Conservation (phyloP, 2,797 vertebrate genomes). For the Nyctibius grandis region DNA sequence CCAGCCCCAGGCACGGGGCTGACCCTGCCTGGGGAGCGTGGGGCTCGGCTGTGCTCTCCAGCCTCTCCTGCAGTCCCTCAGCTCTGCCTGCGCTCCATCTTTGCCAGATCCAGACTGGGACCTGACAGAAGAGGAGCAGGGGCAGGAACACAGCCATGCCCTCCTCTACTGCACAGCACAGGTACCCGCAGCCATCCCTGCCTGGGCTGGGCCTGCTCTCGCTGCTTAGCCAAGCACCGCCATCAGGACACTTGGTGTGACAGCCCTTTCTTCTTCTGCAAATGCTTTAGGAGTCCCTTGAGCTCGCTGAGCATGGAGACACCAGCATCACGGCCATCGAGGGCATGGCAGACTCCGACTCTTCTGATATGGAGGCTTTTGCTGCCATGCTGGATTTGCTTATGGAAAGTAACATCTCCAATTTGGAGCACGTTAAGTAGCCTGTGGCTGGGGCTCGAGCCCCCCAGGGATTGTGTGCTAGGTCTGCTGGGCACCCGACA, state of each 20-base stretch:
- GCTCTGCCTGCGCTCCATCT: background rate
- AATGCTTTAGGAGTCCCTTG: background rate
- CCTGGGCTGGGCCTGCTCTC: background rate
- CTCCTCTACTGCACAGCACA: too few relatives aligned
- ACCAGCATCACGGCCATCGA: background rate
- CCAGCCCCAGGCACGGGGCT: background rate
- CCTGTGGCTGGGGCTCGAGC: background rate
- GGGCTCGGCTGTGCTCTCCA: background rate
- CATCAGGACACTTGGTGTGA: too few relatives aligned
- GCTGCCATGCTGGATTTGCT: too few relatives aligned
- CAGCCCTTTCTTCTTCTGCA: background rate
- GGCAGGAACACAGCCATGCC: too few relatives aligned
- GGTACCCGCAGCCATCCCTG: background rate
- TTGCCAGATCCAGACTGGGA: background rate
- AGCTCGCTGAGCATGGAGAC: background rate
- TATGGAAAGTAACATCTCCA: background rate
- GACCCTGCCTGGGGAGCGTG: background rate
- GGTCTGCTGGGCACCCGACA: background rate
- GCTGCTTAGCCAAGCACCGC: background rate
- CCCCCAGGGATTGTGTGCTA: background rate
- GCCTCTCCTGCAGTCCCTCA: background rate
- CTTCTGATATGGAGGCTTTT: background rate
- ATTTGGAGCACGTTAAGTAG: background rate
- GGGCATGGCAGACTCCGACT: too few relatives aligned
- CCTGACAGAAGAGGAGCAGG: background rate